Conservation (phyloP, 2,797 vertebrate species). For the Taenioides sp. region DNA sequence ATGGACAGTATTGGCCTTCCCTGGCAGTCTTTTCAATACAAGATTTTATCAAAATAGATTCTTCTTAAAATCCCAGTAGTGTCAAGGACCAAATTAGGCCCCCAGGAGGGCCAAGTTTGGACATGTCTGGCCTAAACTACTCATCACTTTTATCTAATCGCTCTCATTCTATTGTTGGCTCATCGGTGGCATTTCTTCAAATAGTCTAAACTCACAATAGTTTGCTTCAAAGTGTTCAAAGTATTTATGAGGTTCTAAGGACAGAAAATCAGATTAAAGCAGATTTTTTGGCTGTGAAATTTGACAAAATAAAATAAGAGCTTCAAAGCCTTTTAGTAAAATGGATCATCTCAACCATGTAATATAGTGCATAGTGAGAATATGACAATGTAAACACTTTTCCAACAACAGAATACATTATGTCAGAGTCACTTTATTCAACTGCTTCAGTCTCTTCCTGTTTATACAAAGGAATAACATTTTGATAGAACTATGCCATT, state of each 20-base stretch:
- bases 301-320: not conserved
- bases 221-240: not conserved
- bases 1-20: no score
- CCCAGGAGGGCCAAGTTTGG: no score
- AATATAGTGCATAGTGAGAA: not conserved
- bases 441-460: not conserved
- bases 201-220: not conserved
- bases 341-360: not conserved
- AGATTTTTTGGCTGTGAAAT: not conserved
- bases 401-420: not conserved
- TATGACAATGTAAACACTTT: not conserved
- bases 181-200: slow-evolving; percentile 21
- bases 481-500: not conserved
- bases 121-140: not conserved
- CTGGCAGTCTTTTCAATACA: no score
- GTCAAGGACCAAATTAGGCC: no score
- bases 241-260: not conserved
- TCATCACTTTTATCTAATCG: not conserved
- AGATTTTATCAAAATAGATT: no score
- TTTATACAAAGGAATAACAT: not conserved
- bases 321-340: not conserved
- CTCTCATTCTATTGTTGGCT: not conserved
- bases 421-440: not conserved
- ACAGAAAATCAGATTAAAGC: slow-evolving; percentile 8
- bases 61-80: no score